Base-by-base conservation (phyloP, 2,797 vertebrate species). In the Cuculus canorus region DNA sequence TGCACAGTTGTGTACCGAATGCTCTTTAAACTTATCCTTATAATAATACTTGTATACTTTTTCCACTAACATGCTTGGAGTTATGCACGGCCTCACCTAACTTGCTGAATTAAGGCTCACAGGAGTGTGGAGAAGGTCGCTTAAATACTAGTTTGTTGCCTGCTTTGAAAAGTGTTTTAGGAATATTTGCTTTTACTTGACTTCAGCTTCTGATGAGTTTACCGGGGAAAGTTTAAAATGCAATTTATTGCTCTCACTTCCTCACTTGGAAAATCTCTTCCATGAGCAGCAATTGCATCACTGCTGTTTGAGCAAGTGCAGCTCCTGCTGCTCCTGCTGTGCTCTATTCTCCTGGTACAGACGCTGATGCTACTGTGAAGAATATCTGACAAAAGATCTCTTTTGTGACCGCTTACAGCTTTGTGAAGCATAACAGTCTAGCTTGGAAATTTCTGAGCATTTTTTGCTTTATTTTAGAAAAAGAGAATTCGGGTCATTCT, bases 1-100 rank as follows among this genome's bases (percentile, higher is more conserved):
- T 23, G 23, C 1, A 1, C 0, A 1, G 25, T 17, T n/a, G 30
- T 37, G 35, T 39, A 5, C 30, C 7, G 21, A 50, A 33, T 1
- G 1, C 17, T 71, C 61, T 71, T 90, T 61, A 53, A 83, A 6
- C 21, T 10, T 0, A 0, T 50, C 37, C 27, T 82, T 6, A 5
- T 1, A 4, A 11, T 21, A 72, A 28, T 41, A 23, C 2, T n/a
- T 33, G 23, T 17, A 3, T 32, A 16, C 70, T 24, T n/a, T 50
- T 30, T 1, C 8, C n/a, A 61, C 28, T 52, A 12, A 33, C 10
- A 3, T 33, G 8, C 25, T 43, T 32, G 25, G 52, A 33, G 24
- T 52, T 80, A 9, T 9, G 5, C 9, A 5, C 64, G 57, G 30
- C 35, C 13, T 56, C 61, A 24, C 35, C 23, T 23, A 53, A 35